Evolutionary conservation across 2,888 invertebrate genomes (phyloP).

Genomic region (Chrysolina americana): DNA sequence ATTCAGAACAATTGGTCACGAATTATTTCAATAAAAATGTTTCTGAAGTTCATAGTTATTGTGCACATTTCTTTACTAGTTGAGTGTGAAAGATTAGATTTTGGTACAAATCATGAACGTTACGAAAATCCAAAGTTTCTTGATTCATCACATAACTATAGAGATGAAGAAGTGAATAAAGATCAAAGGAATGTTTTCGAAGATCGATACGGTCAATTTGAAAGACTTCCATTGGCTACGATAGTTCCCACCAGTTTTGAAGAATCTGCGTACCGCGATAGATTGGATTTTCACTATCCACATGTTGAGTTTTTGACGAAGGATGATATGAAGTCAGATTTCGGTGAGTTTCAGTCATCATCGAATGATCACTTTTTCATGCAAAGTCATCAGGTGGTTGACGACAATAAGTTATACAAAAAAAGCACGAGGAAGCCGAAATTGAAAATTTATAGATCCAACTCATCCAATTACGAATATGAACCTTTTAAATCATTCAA

Average conservation of each 20-base stretch:
- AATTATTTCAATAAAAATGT: slow-evolving; percentile 17
- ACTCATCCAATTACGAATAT: slow-evolving; percentile 16
- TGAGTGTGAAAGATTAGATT: background rate
- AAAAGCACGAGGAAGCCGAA: slow-evolving; percentile 40
- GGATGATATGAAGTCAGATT: slow-evolving; percentile 51
- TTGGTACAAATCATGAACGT: background rate
- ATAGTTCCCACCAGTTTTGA: slow-evolving; percentile 7
- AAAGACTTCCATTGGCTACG: background rate
- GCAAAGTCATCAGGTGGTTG: slow-evolving; percentile 38
- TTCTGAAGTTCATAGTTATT: slow-evolving; percentile 3
- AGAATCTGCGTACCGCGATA: slow-evolving; percentile 33
- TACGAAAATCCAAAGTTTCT: slow-evolving; percentile 20
- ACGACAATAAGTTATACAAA: slow-evolving; percentile 20
- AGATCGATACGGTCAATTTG: background rate
- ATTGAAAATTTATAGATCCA: slow-evolving; percentile 32
- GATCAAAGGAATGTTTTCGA: slow-evolving; percentile 27
- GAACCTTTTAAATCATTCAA: slow-evolving; percentile 38
- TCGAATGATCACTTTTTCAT: slow-evolving; percentile 32
- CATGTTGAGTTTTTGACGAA: slow-evolving; percentile 45
- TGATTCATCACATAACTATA: slow-evolving; percentile 43
- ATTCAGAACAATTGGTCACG: slow-evolving; percentile 8
- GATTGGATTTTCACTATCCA: slow-evolving; percentile 50
- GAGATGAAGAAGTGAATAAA: slow-evolving; percentile 32
- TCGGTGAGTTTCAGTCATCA: slow-evolving; percentile 38
- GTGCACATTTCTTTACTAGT: background rate